Evolutionary conservation across 2,113 vertebrate species (phyloP), one percentile per base, ranked within the genome.

Genomic region (Tragelaphus imberbis): DNA sequence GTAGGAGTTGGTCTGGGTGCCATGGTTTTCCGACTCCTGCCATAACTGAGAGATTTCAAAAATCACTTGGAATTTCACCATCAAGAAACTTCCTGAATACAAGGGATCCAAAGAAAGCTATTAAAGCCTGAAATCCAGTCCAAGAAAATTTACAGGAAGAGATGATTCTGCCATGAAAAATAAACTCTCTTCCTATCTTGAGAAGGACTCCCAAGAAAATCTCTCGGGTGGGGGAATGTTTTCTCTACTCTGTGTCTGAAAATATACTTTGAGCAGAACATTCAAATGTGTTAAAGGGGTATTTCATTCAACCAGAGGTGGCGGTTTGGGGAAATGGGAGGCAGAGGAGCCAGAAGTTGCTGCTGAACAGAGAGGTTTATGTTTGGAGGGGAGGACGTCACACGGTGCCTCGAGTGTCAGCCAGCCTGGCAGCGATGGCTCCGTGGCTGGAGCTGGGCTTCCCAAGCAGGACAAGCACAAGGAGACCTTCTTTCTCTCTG

Each of bases 341-440:
- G 75, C 75, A 90, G 49, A 16, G 21, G 28, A 68, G 85, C 94
- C 87, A 97, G 84, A 91, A 63, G 53, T 77, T 84, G 75, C 91
- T n/a, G 12, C 25, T 77, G 55, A 97, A 97, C 92, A 94, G 92
- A 96, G 95, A 96, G 88, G 80, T 61, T 87, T 94, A 94, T 97
- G 96, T 98, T 71, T 59, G 2, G 19, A 91, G 63, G 55, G 36
- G 51, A 27, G 17, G 80, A 87, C 59, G 17, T 51, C 85, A 86
- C 65, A 55, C 36, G n/a, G 61, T n/a, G 55, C 55, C 68, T 16
- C 8, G 33, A 59, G 65, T 68, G 53, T 88, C 51, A 44, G 84
- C 47, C 25, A 33, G 49, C 44, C 81, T 88, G 58, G 71, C 84
- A 90, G 71, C 53, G 0, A 36, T 65, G 53, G 68, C 51, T 63